A percentile compares a stretch with the other conserved stretches of the same genome.
phyloP scores from a whole-genome alignment of 1,140 invertebrate genomes.

The Drosophila subobscura region DNA sequence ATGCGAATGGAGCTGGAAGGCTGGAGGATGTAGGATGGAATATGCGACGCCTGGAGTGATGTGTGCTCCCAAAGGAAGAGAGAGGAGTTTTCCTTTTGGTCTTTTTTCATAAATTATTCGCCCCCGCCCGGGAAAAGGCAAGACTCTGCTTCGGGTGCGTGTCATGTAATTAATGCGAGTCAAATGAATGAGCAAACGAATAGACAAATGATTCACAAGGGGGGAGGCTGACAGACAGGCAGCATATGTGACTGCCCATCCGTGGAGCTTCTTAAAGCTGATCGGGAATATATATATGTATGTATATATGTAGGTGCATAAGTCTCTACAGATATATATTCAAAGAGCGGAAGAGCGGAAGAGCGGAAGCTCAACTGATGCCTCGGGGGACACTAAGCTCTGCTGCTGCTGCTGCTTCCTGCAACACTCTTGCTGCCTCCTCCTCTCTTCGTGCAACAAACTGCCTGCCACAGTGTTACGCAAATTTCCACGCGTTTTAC shows the following conservation, averaged over 20 bases:
- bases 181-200: conserved; percentile 72
- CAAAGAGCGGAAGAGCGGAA: neutral
- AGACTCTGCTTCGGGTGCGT: conserved; percentile 50
- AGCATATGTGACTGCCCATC: conserved; percentile 59
- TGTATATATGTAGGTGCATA: conserved; percentile 20
- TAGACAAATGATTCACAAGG: conserved; percentile 62
- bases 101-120: no score
- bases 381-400: conserved; percentile 39
- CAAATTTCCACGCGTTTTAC: conserved; percentile 71
- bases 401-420: neutral
- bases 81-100: no score
- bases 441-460: neutral
- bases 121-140: no score
- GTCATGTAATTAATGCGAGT: conserved; percentile 78
- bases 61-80: conserved; percentile 16
- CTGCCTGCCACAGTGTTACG: conserved; percentile 37
- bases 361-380: conserved; percentile 1
- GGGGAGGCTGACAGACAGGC: neutral
- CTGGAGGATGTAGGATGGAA: neutral
- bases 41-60: neutral
- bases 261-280: conserved; percentile 43
- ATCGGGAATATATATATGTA: conserved; percentile 42
- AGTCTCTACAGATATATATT: neutral
- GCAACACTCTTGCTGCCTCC: neutral
- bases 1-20: conserved; percentile 5